Conservation (phyloP, 2,888 invertebrate genomes). For the Gastracanthus pulcherrimus region DNA sequence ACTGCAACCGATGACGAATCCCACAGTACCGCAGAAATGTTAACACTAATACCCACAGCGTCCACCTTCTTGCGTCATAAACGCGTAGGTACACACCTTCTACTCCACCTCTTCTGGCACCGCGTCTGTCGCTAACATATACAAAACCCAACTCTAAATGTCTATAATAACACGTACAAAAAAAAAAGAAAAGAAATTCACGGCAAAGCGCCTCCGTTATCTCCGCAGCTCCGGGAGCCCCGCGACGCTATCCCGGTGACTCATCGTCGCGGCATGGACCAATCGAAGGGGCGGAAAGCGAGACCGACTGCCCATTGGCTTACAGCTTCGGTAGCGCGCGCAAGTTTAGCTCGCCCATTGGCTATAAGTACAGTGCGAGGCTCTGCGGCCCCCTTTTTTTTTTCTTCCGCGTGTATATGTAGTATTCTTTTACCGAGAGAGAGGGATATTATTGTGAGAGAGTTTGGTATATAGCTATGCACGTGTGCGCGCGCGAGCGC, state of each 20-base stretch:
- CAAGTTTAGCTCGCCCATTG: slow-evolving; percentile 59
- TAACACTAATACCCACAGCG: not conserved
- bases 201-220: not conserved
- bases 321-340: slow-evolving; percentile 62
- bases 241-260: slow-evolving; percentile 58
- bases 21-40: not conserved
- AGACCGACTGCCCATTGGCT: slow-evolving; percentile 65
- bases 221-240: too few species aligned
- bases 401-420: too few species aligned
- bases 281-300: slow-evolving; percentile 61
- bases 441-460: slow-evolving; percentile 40
- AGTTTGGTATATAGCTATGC: slow-evolving; percentile 34
- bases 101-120: not conserved
- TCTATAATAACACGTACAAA: not conserved
- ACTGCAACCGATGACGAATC: slow-evolving; percentile 11
- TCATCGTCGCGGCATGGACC: slow-evolving; percentile 66
- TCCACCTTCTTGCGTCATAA: not conserved
- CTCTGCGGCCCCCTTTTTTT: slow-evolving; percentile 30
- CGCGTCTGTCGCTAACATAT: too few species aligned
- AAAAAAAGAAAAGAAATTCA: not conserved
- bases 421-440: slow-evolving; percentile 7
- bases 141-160: not conserved
- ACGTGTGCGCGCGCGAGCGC: not conserved
- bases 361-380: not conserved
- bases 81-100: too few species aligned